Evolutionary conservation across 2,888 invertebrate genomes (phyloP), one percentile per base, ranked within the genome.

Genomic region (Nycteola revayana): DNA sequence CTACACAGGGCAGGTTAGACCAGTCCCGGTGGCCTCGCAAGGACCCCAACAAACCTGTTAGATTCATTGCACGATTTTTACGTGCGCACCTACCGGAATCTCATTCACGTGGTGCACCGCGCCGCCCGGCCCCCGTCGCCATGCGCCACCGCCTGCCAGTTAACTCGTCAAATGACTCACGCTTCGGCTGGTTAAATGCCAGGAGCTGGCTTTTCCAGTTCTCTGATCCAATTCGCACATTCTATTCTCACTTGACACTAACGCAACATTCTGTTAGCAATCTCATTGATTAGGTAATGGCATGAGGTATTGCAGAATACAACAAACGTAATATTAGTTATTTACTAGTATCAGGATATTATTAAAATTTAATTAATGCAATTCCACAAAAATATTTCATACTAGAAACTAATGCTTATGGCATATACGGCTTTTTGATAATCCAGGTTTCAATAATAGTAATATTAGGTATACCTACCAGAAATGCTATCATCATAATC

Each of bases 31-130:
- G 87, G 85, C 87, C 86, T 87, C 85, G 78, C 85, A 86, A 87
- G 87, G 87, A 87, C 84, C 83, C 80, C 86, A 81, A 82, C 75
- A 87, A 88, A 88, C 88, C 88, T 87, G 88, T 88, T 87, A 87
- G 88, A 88, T 88, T 87, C 81, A 86, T 87, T 86, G 87, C 86
- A 86, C 86, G 88, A 88, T 88, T 88, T 88, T 88, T 88, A 88
- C 86, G 87, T 87, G 85, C 80, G 84, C 84, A 85, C 85, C 86
- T 85, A 87, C 85, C 86, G 87, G 86, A 82, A 86, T 87, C 84
- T 85, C 88, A 87, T 87, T 87, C 79, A 87, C 82, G 80, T 79
- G 82, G 74, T 81, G 65, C 63, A 54, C 66, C 60, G 64, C 63
- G 75, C 75, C 60, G 69, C 73, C 64, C 63, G 56, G 66, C 60